Percentiles rank a stretch among this genome's conserved stretches.
Conservation (phyloP, 2,797 vertebrate genomes). For the Furcifer pardalis region DNA sequence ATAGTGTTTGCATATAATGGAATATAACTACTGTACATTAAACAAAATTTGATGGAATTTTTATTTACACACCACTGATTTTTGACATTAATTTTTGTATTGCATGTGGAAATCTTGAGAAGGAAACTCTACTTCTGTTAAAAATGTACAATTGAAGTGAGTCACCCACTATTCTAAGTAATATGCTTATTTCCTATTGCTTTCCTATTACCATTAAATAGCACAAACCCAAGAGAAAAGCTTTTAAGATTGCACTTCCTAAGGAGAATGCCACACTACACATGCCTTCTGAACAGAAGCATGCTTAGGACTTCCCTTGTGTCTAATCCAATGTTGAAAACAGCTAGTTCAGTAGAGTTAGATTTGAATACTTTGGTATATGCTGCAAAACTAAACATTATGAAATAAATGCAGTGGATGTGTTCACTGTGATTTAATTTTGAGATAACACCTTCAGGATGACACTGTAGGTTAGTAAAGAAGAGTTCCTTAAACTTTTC, state of each 20-base stretch:
- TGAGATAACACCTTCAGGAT: background rate
- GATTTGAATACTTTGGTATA: background rate
- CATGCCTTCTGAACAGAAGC: background rate
- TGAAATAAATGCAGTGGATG: background rate
- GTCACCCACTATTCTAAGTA: background rate
- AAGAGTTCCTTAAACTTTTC: background rate
- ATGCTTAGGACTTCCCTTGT: background rate
- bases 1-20: background rate
- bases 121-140: background rate
- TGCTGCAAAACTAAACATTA: background rate
- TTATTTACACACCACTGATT: background rate
- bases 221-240: background rate
- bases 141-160: background rate
- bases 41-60: background rate
- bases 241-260: background rate
- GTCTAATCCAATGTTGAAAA: slow-evolving; percentile 16
- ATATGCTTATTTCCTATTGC: background rate
- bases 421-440: background rate
- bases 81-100: background rate
- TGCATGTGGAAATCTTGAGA: background rate
- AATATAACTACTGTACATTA: too few relatives aligned
- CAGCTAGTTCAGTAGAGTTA: background rate
- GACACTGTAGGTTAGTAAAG: background rate
- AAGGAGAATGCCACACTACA: background rate
- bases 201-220: background rate